Conservation (phyloP, 2,888 invertebrate species). For the Molanna angustata region DNA sequence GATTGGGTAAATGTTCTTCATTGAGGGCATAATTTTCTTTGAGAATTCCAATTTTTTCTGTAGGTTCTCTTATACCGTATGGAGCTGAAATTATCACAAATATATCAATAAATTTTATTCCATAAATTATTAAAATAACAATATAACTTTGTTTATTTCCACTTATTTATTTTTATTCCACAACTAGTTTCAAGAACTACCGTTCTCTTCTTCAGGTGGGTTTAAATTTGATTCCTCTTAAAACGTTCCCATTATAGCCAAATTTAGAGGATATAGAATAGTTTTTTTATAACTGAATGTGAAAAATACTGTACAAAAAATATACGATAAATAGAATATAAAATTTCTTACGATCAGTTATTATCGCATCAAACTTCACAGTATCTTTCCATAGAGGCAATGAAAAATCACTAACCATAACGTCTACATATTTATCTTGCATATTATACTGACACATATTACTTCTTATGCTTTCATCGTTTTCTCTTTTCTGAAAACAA, state of each 20-base stretch:
- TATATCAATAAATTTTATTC: too few relatives aligned
- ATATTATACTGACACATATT: conserved; percentile 90
- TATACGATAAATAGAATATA: neutral
- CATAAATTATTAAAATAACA: too few relatives aligned
- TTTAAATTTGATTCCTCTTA: too few relatives aligned
- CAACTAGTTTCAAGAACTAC: too few relatives aligned
- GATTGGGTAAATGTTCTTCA: conserved; percentile 63
- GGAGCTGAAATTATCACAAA: conserved; percentile 87
- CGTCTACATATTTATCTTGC: conserved; percentile 75
- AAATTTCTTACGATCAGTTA: conserved; percentile 85
- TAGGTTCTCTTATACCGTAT: conserved; percentile 94
- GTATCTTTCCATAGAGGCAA: conserved; percentile 71
- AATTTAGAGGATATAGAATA: too few relatives aligned
- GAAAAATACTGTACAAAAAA: neutral
- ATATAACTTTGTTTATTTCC: too few relatives aligned
- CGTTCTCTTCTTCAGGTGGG: too few relatives aligned
- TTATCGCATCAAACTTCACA: conserved; percentile 82
- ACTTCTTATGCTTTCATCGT: conserved; percentile 82
- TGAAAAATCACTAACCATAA: conserved; percentile 90
- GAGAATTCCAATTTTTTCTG: conserved; percentile 77
- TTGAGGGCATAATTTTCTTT: conserved; percentile 60
- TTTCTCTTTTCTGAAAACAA: conserved; percentile 56
- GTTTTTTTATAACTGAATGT: neutral
- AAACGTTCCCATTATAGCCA: too few relatives aligned
- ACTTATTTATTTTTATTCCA: too few relatives aligned